Conservation (phyloP, 2,797 vertebrate species). For the Myiotriccus ornatus region DNA sequence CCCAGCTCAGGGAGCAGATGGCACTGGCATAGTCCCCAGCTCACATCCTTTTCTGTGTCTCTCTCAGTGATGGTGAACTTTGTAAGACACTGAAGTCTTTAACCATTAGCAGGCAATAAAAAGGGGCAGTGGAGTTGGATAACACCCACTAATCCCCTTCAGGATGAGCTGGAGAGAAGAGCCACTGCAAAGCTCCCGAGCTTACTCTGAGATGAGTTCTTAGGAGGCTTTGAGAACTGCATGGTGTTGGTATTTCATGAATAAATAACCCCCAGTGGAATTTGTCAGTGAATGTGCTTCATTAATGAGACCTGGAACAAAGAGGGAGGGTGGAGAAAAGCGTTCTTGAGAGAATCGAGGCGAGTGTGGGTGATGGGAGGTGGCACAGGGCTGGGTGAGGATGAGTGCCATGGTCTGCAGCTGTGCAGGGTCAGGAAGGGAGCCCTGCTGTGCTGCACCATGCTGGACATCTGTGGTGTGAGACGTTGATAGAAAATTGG, state of each 20-base stretch:
- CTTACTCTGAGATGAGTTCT: constrained; percentile 12
- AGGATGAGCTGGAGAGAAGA: not conserved
- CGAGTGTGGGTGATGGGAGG: not conserved
- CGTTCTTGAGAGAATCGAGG: not conserved
- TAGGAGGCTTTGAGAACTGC: constrained; percentile 3
- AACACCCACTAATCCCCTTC: constrained; percentile 6
- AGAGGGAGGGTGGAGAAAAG: not conserved
- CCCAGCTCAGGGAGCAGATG: not conserved
- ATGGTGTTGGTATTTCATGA: constrained; percentile 49
- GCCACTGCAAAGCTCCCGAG: not conserved
- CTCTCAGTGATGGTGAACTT: not conserved
- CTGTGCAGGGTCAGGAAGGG: not conserved
- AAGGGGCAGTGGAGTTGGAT: constrained; percentile 28
- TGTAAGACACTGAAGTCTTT: not conserved
- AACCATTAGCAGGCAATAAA: constrained; percentile 30
- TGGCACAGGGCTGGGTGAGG: not conserved
- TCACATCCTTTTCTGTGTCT: not conserved
- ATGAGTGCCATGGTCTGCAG: not conserved
- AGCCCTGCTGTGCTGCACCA: not conserved
- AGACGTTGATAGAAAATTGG: not conserved
- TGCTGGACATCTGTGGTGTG: fast-evolving
- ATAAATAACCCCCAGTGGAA: constrained; percentile 55
- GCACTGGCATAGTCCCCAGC: not conserved
- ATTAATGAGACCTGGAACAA: constrained; percentile 18
- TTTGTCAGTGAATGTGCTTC: constrained; percentile 38